Evolutionary conservation across 2,797 vertebrate species (phyloP).

Genomic region (Chelon auratus): DNA sequence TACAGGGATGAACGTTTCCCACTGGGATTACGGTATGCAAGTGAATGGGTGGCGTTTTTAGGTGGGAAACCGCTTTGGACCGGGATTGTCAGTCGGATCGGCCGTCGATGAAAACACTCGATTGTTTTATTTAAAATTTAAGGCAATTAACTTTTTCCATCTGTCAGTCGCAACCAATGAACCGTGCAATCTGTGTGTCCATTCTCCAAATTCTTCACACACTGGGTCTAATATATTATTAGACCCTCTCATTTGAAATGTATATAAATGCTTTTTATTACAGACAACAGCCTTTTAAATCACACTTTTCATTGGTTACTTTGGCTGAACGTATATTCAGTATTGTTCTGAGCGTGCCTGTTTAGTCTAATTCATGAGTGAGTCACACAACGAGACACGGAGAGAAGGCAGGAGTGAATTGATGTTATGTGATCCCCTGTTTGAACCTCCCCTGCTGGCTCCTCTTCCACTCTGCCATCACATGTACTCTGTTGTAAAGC

Average conservation of each 20-base stretch:
- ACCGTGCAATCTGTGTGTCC: not conserved
- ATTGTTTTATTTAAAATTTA: slow-evolving; percentile 9
- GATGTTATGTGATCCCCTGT: too few relatives aligned
- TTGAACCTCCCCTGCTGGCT: not conserved
- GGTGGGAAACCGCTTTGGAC: slow-evolving; percentile 3
- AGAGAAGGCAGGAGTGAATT: too few relatives aligned
- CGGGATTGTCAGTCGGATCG: not conserved
- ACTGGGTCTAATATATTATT: not conserved
- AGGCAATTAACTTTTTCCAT: not conserved
- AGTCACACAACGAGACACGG: not conserved
- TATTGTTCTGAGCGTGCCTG: not conserved
- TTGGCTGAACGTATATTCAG: not conserved
- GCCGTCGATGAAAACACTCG: not conserved
- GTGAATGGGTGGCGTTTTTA: slow-evolving; percentile 41
- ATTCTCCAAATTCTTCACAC: not conserved
- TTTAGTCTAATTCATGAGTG: not conserved
- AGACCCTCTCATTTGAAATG: not conserved
- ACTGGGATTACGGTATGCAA: slow-evolving; percentile 70
- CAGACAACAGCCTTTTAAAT: not conserved
- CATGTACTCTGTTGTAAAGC: not conserved
- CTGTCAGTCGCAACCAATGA: not conserved
- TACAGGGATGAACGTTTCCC: slow-evolving; percentile 73
- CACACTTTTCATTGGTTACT: not conserved
- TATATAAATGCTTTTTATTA: not conserved
- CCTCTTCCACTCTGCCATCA: not conserved